Percentiles rank a stretch among this genome's conserved stretches.
Evolutionary conservation across 2,113 vertebrate species (phyloP).

Genomic region (Heterocephalus glaber): DNA sequence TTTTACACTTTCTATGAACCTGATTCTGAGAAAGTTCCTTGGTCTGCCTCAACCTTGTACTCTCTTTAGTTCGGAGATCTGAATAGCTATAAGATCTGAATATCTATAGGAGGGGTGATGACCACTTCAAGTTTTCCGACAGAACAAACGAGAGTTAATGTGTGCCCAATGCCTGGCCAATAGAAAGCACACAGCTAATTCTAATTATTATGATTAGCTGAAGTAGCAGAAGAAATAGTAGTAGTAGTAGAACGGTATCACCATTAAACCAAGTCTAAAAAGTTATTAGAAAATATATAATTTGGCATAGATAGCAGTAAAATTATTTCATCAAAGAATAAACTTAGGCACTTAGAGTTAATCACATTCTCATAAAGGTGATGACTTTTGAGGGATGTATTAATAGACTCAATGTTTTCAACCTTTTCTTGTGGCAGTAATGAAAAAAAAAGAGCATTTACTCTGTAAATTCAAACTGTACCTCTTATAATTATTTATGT

Average conservation of each 20-base stretch:
- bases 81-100: too few relatives aligned
- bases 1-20: neutral
- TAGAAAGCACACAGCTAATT: neutral
- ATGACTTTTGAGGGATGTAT: neutral
- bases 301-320: neutral
- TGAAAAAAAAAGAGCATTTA: neutral
- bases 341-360: neutral
- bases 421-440: neutral
- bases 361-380: neutral
- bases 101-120: neutral
- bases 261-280: neutral
- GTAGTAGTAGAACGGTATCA: neutral
- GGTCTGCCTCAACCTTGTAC: neutral
- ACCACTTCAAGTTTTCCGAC: neutral
- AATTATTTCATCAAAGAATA: constrained; percentile 16
- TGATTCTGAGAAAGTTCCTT: neutral
- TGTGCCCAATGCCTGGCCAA: neutral
- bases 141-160: neutral
- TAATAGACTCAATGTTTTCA: neutral
- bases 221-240: too few relatives aligned
- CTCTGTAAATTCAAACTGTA: neutral
- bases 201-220: neutral
- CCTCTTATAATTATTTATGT: neutral
- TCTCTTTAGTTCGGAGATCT: neutral
- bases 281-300: neutral